These are phyloP conservation scores for Agelas oroides DNA, from an alignment of 37 sponge, comb jelly and placozoan genomes.

Conservation along the genomic window DNA sequence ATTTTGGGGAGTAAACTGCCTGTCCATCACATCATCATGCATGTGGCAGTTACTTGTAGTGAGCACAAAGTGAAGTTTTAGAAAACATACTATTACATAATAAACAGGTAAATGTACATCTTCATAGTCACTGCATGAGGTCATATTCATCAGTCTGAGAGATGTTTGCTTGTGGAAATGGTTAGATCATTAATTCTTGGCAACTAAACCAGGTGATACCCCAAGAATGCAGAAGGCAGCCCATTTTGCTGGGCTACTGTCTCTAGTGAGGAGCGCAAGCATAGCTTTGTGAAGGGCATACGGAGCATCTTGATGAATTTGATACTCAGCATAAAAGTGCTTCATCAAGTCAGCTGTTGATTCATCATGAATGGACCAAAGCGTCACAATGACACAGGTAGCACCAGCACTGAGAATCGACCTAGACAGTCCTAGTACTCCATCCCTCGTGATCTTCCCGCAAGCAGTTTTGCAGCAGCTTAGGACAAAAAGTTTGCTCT, in stretches of 20 bases:
- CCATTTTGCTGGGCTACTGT: slow-evolving; percentile 22
- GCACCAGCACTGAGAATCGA: slow-evolving; percentile 50
- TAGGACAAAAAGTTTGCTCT: slow-evolving; percentile 30
- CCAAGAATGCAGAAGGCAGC: slow-evolving; percentile 42
- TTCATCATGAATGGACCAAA: slow-evolving; percentile 56
- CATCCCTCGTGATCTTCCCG: slow-evolving; percentile 63
- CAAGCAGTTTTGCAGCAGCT: slow-evolving; percentile 64
- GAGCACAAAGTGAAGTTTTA: no score
- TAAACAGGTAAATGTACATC: no score
- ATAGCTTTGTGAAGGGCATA: slow-evolving; percentile 26
- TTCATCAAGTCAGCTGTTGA: slow-evolving; percentile 43
- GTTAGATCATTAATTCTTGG: no score
- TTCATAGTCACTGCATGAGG: no score
- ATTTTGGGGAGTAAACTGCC: no score
- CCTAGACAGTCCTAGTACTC: slow-evolving; percentile 61
- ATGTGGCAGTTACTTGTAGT: no score
- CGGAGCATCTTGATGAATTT: slow-evolving; percentile 35
- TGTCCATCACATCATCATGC: no score
- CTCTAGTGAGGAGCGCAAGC: neutral
- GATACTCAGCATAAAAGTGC: slow-evolving; percentile 32
- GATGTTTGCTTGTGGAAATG: no score
- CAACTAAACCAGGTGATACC: no score
- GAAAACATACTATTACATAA: no score
- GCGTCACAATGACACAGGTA: slow-evolving; percentile 29
- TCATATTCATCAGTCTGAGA: no score